phyloP scores from a whole-genome alignment of 2,797 vertebrate genomes.

The Rhynchotus rufescens region DNA sequence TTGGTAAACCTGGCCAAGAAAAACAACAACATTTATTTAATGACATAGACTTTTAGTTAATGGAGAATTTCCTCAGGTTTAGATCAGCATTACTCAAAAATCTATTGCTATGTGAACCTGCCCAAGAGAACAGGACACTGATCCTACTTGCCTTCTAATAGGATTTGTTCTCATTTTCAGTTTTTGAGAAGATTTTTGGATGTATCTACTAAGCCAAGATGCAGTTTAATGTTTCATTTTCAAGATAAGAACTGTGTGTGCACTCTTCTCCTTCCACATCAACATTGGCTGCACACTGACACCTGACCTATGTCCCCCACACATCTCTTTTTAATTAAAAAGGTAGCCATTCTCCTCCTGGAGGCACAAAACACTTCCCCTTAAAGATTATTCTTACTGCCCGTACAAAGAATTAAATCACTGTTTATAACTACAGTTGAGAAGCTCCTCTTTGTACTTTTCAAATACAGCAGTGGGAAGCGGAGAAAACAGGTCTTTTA shows the following conservation, averaged over 20 bases:
- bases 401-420: not conserved
- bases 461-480: accelerated
- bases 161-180: not conserved
- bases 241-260: not conserved
- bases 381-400: not conserved
- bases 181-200: not conserved
- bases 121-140: not conserved
- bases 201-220: not conserved
- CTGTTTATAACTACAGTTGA: not conserved
- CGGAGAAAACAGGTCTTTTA: not conserved
- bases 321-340: not conserved
- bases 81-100: conserved; percentile 34
- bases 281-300: not conserved
- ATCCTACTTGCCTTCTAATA: not conserved
- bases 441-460: not conserved
- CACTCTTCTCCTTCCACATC: not conserved
- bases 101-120: not conserved
- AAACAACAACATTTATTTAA: not conserved
- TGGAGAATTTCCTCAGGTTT: conserved; percentile 34
- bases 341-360: not conserved
- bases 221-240: conserved; percentile 8
- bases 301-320: not conserved
- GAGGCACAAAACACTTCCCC: not conserved
- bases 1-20: conserved; percentile 87
- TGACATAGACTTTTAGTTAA: not conserved